Conservation (phyloP, 2,888 invertebrate genomes). For the Catonia carolina region DNA sequence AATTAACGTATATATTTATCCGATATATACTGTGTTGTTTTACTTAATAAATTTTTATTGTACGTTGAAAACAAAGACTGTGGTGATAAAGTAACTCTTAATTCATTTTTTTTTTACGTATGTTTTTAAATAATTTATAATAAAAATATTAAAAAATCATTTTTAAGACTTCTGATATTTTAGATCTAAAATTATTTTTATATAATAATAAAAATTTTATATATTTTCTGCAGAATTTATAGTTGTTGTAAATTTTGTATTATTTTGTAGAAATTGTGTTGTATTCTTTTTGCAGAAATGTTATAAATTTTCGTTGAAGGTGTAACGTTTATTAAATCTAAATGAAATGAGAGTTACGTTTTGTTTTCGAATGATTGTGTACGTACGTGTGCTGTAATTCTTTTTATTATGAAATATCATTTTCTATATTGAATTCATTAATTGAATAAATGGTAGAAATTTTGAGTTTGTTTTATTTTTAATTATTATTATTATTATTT, state of each 20-base stretch:
- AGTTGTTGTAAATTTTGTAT: no score
- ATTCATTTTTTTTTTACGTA: constrained; percentile 1
- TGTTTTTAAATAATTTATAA: neutral
- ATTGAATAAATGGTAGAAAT: constrained; percentile 2
- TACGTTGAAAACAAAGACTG: constrained; percentile 1
- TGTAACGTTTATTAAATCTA: no score
- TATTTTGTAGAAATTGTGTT: no score
- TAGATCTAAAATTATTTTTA: neutral
- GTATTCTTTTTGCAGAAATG: no score
- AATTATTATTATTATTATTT: neutral
- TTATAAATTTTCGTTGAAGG: no score
- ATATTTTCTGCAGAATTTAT: no score
- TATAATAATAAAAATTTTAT: neutral
- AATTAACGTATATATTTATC: no score
- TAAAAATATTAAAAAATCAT: neutral
- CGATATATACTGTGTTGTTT: no score
- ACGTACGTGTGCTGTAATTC: neutral
- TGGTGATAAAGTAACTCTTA: neutral
- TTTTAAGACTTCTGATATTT: neutral
- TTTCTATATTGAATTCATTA: no score
- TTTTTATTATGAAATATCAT: neutral
- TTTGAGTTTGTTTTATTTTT: constrained; percentile 7
- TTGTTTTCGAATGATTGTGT: neutral
- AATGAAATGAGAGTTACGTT: no score
- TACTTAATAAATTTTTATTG: no score